A percentile compares a stretch with the other conserved stretches of the same genome.
Evolutionary conservation across 2,113 vertebrate genomes (phyloP).

Genomic region (Sphaerodactylus townsendi): DNA sequence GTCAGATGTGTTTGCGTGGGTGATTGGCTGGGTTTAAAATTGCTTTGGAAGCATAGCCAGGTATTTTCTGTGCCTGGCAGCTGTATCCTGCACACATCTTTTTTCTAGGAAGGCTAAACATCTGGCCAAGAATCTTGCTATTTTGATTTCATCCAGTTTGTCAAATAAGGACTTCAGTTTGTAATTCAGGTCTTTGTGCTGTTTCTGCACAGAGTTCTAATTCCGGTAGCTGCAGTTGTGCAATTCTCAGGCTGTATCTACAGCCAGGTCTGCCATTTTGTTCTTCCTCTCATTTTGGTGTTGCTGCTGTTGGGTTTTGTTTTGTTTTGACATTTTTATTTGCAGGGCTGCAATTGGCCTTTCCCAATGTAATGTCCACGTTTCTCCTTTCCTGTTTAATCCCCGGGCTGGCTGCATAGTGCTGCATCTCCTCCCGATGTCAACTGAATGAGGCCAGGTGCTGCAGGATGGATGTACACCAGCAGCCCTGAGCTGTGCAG

Average conservation of each 20-base stretch:
- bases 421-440: too few species aligned
- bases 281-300: background rate
- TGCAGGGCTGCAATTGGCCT: too few species aligned
- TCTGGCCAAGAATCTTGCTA: background rate
- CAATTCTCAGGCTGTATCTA: too few species aligned
- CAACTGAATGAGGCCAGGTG: too few species aligned
- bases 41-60: too few species aligned
- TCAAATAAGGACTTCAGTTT: background rate
- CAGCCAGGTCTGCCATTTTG: background rate
- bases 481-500: too few species aligned
- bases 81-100: too few species aligned
- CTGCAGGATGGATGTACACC: too few species aligned
- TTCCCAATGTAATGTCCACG: background rate
- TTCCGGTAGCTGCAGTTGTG: too few species aligned
- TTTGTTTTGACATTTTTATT: background rate
- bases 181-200: background rate
- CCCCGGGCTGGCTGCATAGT: too few species aligned
- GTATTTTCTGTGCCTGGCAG: too few species aligned
- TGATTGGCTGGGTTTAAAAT: background rate
- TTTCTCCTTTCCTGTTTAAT: background rate
- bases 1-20: background rate
- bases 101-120: background rate
- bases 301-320: too few species aligned
- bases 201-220: background rate
- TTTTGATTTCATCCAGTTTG: background rate